Base-by-base conservation (phyloP, 2,797 vertebrate genomes). In the Enteromius fasciolatus region DNA sequence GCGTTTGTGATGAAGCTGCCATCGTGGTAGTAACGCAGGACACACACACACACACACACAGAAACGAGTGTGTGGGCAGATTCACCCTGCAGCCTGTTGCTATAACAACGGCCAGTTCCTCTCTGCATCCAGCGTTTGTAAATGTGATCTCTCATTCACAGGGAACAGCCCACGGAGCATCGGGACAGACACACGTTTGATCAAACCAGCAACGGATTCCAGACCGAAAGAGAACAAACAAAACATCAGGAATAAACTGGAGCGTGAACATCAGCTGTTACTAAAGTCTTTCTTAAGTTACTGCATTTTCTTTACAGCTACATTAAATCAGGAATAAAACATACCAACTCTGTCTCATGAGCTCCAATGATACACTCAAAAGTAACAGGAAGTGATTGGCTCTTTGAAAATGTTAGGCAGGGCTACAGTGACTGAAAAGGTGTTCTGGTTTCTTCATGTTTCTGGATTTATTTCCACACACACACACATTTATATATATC, bases 71-170 rank as follows among this genome's bases (percentile, higher is more conserved):
- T 57, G 85, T 85, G 84, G 87, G 79, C 73, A 78, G 84, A 74
- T 46, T 84, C 73, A 78, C 87, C 76, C 84, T 75, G 48, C 70
- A 87, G 84, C 80, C 78, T 85, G 87, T 88, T 88, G 86, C 84
- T 86, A 86, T 88, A 87, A 83, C 87, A 75, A 88, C 87, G 18
- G 31, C 28, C 78, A 83, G 67, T 36, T 87, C 46, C 41, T 44
- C 44, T 74, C 68, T 31, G 76, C 85, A 86, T 73, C 59, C 76
- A 79, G 76, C n/a, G 25, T 86, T 81, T 76, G 86, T 86, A 86
- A 82, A 84, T 52, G 79, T 3, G 61, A 69, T 67, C 25, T 77
- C 84, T 87, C 82, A 86, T 86, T 86, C 79, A 86, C 70, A 77
- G 44, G 83, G 80, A 87, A 84, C 80, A 80, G 80, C 72, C 66